Conservation (phyloP, 1,140 invertebrate species). For the Magallana ariakensis region DNA sequence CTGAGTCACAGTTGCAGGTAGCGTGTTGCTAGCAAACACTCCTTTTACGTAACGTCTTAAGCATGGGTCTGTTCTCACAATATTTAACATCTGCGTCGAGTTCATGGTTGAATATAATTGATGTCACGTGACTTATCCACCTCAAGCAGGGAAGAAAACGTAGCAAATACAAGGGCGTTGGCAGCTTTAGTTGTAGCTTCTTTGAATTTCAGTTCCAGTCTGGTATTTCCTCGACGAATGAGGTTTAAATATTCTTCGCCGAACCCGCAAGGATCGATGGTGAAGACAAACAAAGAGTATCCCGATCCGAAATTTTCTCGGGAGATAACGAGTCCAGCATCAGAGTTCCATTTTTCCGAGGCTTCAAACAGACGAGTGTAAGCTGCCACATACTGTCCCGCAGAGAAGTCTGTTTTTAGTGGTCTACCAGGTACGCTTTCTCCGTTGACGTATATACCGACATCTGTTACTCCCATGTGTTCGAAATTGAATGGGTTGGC, state of each 20-base stretch:
- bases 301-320: conserved; percentile 34
- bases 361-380: conserved; percentile 43
- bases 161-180: conserved; percentile 41
- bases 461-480: conserved; percentile 14
- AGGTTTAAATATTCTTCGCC: conserved; percentile 52
- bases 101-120: conserved; percentile 43
- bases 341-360: conserved; percentile 46
- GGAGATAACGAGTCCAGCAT: conserved; percentile 40
- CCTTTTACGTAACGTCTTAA: conserved; percentile 39
- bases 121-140: conserved; percentile 43
- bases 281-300: conserved; percentile 45
- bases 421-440: conserved; percentile 50
- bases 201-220: conserved; percentile 50
- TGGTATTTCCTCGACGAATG: conserved; percentile 45
- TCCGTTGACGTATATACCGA: conserved; percentile 50
- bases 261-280: conserved; percentile 40
- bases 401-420: conserved; percentile 40
- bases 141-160: conserved; percentile 44
- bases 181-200: conserved; percentile 38
- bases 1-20: conserved; percentile 11
- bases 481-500: conserved; percentile 56
- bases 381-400: conserved; percentile 5
- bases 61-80: neutral
- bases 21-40: conserved; percentile 44
- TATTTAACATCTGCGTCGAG: conserved; percentile 4